Percentiles rank a stretch among this genome's conserved stretches.
These are phyloP conservation scores for Drosophila kanekoi DNA, from an alignment of 2,888 invertebrate species.

Conservation along the genomic window DNA sequence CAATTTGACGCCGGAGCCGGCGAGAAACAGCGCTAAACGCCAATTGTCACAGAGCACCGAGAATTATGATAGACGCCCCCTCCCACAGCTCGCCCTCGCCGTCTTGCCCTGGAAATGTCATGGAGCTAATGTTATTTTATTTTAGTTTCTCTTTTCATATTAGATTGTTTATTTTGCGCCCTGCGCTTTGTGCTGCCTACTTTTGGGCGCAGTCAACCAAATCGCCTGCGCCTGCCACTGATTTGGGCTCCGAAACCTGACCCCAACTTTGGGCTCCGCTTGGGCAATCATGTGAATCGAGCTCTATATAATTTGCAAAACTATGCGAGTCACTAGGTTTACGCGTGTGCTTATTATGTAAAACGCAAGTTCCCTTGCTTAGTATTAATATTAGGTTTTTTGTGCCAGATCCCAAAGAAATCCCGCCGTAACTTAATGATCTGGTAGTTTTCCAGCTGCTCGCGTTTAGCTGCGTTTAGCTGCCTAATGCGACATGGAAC, in stretches of 20 bases:
- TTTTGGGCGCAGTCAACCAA: conserved; percentile 70
- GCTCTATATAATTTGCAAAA: conserved; percentile 77
- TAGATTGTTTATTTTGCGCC: conserved; percentile 39
- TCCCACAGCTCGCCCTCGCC: too few relatives aligned
- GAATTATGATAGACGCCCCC: conserved; percentile 36
- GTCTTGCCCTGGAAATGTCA: conserved; percentile 8
- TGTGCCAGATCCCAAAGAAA: not conserved
- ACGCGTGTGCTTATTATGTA: conserved; percentile 28
- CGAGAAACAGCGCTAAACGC: conserved; percentile 64
- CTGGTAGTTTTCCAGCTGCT: not conserved
- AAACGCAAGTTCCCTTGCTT: conserved; percentile 3
- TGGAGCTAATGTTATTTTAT: conserved; percentile 48
- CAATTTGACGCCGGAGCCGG: conserved; percentile 67
- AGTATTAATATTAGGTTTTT: conserved; percentile 11
- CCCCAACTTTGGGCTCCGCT: conserved; percentile 46
- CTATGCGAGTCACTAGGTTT: conserved; percentile 57
- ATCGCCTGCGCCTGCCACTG: conserved; percentile 57
- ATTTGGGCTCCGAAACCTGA: conserved; percentile 47
- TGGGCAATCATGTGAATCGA: conserved; percentile 81
- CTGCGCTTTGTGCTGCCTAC: conserved; percentile 59
- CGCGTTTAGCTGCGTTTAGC: not conserved
- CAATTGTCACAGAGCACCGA: conserved; percentile 70
- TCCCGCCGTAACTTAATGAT: not conserved
- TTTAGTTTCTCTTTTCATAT: conserved; percentile 52
- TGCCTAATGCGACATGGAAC: not conserved